Base-by-base conservation (phyloP, 2,888 invertebrate species). In the Norana najaformis region DNA sequence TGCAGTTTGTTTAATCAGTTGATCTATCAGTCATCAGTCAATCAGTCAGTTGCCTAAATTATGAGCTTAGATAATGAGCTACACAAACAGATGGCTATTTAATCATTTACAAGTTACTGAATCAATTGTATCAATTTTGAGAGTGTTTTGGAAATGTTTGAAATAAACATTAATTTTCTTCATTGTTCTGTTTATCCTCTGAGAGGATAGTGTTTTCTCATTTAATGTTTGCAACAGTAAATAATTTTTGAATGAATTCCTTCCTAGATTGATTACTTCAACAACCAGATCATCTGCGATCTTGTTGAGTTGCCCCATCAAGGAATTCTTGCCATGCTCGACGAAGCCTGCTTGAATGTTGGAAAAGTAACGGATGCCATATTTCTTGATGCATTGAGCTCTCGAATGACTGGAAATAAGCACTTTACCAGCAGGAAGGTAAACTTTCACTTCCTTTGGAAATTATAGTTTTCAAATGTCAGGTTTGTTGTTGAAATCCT, bases 341-440 rank as follows among this genome's bases (percentile, higher is more conserved):
- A 99, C 94, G 99, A 99, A 95, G 99, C 99, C 16, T 99, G 98
- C 93, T 96, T 98, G 89, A 98, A 97, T 93, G 98, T 99, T 37
- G 98, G 99, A 91, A 98, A 97, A 95, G 97, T 98, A 30, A 97
- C 96, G 0, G 97, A 97, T 47, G 92, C 97, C 96, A 97, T 98
- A 94, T 96, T 99, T 90, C 95, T 99, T 38, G 97, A 98, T 93
- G 98, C 98, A 8, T 97, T 99, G 97, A 98, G 98, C 95, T 96
- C 97, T 94, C 97, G 98, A 91, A 96, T 99, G 88, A 96, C 96
- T 91, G 96, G 96, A 38, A 98, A 99, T 96, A 96, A 97, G 90
- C 98, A 99, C 95, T 99, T 97, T 95, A 97, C 97, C 82, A 98
- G 95, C 96, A 96, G 96, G 94, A 90, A 91, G 90, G 92, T 91